A percentile compares a stretch with the other conserved stretches of the same genome.
Evolutionary conservation across 2,113 vertebrate species (phyloP).

Genomic region (Hiodon tergisus): DNA sequence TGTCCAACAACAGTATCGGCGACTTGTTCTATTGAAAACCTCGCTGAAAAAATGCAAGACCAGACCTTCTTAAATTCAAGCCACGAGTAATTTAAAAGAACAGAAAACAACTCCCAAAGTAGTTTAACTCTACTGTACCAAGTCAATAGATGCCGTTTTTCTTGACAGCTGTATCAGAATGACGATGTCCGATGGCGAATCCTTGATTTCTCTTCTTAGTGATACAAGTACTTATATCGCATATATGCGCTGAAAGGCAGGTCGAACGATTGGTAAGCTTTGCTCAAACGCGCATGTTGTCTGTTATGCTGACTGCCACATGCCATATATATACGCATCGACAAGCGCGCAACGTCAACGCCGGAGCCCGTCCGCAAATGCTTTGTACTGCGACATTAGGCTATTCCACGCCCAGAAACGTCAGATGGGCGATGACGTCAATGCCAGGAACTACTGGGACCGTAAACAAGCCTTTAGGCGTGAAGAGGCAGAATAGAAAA

Average conservation of each 20-base stretch:
- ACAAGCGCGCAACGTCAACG: not conserved
- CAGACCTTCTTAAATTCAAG: conserved; percentile 42
- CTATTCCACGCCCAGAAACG: conserved; percentile 32
- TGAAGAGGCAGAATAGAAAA: conserved; percentile 26
- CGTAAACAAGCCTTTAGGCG: conserved; percentile 73
- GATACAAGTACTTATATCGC: conserved; percentile 29
- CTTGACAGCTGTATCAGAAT: conserved; percentile 56
- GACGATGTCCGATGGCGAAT: conserved; percentile 53
- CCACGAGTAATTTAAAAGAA: conserved; percentile 47
- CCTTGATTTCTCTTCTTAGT: conserved; percentile 48
- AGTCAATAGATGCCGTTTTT: conserved; percentile 52
- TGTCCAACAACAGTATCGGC: conserved; percentile 46
- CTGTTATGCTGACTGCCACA: not conserved
- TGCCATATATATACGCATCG: not conserved
- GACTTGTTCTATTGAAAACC: conserved; percentile 16
- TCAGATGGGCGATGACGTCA: conserved; percentile 60
- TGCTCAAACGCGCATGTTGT: not conserved
- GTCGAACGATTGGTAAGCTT: not conserved
- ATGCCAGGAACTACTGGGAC: conserved; percentile 74
- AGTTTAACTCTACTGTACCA: conserved; percentile 69
- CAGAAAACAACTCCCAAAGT: conserved; percentile 63
- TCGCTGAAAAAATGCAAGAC: conserved; percentile 38
- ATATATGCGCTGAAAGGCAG: not conserved
- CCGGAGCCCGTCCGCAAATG: conserved; percentile 44
- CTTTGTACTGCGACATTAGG: conserved; percentile 6